Evolutionary conservation across 1,140 invertebrate genomes (phyloP), one percentile per base, ranked within the genome.

Genomic region (Tetranychus cinnabarinus): DNA sequence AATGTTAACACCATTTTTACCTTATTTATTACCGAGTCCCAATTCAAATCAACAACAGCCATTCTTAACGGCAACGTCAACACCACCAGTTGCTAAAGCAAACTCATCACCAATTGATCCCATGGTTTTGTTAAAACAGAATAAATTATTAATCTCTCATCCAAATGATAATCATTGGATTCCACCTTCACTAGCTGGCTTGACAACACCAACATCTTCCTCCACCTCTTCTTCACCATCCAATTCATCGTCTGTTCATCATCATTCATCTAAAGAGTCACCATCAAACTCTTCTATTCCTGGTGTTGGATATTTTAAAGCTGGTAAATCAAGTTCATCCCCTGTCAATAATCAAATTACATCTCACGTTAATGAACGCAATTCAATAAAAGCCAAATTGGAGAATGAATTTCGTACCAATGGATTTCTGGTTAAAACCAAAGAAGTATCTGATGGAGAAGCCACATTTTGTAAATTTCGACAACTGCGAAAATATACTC

Each of bases 391-490:
- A 46, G 58, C 89, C 65, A 88, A 88, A 67, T 72, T 90, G 10
- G 88, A 92, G 69, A 84, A 88, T 68, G 89, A 86, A 0, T 89
- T 92, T 68, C 86, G 86, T 68, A 86, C 90, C 68, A 88, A 89
- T 69, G 87, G 87, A 0, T 89, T 91, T 67, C 73, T 91, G 10
- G 90, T 91, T 55, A 86, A 92, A 68, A 92, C 88, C 0, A 87
- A 91, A 69, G 87, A 91, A 68, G 71, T 90, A 37, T 85, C 89
- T 69, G 88, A 86, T 0, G 87, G 86, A 0, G 86, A 90, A 70
- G 86, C 87, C 0, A 90, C 87, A 0, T 92, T 90, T 68, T 92
- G 88, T 72, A 92, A 92, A 71, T 92, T 92, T 69, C 75, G 87
- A 50, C 88, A 91, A 68, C 72, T 92, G 12, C 76, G 86, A 62